Conservation (phyloP, 1,140 invertebrate genomes). For the Proctacanthus coquilletti region DNA sequence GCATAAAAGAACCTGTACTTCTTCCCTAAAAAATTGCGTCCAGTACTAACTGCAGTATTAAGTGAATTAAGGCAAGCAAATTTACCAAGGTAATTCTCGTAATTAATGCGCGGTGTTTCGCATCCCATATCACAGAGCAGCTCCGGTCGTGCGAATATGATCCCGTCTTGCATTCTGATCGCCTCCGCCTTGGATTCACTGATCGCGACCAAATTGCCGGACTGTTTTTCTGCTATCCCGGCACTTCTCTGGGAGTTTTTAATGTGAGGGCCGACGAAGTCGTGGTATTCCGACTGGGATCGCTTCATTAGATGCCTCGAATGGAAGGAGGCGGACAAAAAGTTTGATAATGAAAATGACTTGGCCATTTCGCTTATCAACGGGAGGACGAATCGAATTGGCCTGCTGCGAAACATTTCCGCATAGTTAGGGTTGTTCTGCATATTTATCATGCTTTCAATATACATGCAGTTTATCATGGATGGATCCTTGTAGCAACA, state of each 20-base stretch:
- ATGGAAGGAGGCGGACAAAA: no score
- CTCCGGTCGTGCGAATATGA: slow-evolving; percentile 44
- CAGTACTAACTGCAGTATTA: neutral
- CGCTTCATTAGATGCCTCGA: no score
- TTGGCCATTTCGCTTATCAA: slow-evolving; percentile 8
- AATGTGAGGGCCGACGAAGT: no score
- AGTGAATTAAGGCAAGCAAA: neutral
- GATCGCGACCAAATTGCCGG: slow-evolving; percentile 35
- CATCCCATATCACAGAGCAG: slow-evolving; percentile 58
- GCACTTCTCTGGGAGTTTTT: no score
- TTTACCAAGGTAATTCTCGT: slow-evolving; percentile 45
- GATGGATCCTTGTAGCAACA: slow-evolving; percentile 67
- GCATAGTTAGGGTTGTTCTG: slow-evolving; percentile 66
- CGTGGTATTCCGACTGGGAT: no score
- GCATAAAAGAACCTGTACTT: slow-evolving; percentile 77
- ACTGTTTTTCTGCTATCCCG: no score
- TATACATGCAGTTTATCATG: slow-evolving; percentile 74
- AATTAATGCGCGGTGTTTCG: slow-evolving; percentile 71
- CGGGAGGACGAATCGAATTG: slow-evolving; percentile 55
- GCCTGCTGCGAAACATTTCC: slow-evolving; percentile 57
- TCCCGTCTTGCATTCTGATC: slow-evolving; percentile 30
- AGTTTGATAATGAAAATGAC: no score
- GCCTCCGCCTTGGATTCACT: slow-evolving; percentile 34
- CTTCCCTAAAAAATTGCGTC: slow-evolving; percentile 29
- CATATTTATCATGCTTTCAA: slow-evolving; percentile 62